Evolutionary conservation across 2,113 vertebrate species (phyloP), one percentile per base, ranked within the genome.

Genomic region (Xiphophorus couchianus): DNA sequence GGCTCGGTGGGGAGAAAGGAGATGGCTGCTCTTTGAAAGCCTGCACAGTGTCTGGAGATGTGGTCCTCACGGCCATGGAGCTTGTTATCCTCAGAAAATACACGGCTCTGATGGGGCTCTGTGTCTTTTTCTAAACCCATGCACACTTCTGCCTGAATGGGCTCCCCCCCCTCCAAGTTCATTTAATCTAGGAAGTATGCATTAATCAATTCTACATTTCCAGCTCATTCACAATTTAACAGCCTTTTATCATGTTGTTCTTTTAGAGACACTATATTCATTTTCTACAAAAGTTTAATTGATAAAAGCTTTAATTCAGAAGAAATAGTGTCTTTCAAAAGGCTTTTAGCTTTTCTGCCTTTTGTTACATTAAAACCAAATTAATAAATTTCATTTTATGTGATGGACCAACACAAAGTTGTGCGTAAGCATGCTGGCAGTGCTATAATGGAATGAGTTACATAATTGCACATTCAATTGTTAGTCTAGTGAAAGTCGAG

Each of bases 11-110:
- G 73, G 69, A 58, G 67, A 44, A 73, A 74, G 74, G 75, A 81
- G 86, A 77, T 76, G 82, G 77, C 66, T 86, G 83, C 84, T 83
- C 82, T 90, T 90, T 89, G 89, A 89, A 81, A 90, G 71, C 79
- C 77, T 88, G 77, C 81, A 74, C 76, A 76, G 84, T 76, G 84
- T 86, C 82, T 86, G 74, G 76, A 89, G 90, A 91, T 76, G 84
- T 76, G 80, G 85, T 84, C 81, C 80, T 84, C 81, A 71, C 27
- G 77, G 71, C 82, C 73, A 61, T 66, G 63, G 76, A 88, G 89
- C 89, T 89, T 90, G 85, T 91, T 91, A 91, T 91, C 84, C 33
- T 30, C 39, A 73, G 48, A 64, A 80, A 70, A 91, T 81, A 78
- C 29, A 61, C 13, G 5, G 51, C 64, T 84, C 79, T 61, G 70